A percentile compares a stretch with the other conserved stretches of the same genome.
Conservation (phyloP, 2,113 vertebrate species). For the Megaleporinus macrocephalus region DNA sequence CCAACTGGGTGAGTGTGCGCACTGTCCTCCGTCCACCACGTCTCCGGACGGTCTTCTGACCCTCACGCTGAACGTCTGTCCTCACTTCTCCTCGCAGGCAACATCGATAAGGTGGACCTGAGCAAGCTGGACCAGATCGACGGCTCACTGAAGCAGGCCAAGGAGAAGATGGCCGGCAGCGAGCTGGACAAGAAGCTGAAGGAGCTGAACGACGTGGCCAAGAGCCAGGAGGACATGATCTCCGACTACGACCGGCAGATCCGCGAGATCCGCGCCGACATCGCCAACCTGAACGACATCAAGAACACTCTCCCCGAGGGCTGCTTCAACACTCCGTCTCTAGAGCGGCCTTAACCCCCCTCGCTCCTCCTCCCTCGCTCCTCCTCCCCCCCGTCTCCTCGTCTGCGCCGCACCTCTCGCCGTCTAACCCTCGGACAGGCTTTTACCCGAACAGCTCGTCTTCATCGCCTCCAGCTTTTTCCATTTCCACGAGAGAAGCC, state of each 20-base stretch:
- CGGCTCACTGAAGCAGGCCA: slow-evolving; percentile 85
- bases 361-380: slow-evolving; percentile 41
- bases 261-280: slow-evolving; percentile 89
- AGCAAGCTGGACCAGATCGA: slow-evolving; percentile 91
- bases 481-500: slow-evolving; percentile 56
- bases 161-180: slow-evolving; percentile 85
- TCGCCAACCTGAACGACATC: slow-evolving; percentile 94
- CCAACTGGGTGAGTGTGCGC: slow-evolving; percentile 83
- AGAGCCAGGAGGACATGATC: slow-evolving; percentile 88
- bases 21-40: background rate
- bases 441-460: slow-evolving; percentile 79
- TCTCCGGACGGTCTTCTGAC: background rate
- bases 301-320: slow-evolving; percentile 90
- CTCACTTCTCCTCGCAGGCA: slow-evolving; percentile 74
- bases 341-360: slow-evolving; percentile 87
- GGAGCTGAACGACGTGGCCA: slow-evolving; percentile 86
- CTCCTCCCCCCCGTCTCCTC: background rate
- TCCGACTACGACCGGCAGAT: slow-evolving; percentile 90
- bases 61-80: background rate
- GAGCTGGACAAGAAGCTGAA: slow-evolving; percentile 88
- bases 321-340: slow-evolving; percentile 95
- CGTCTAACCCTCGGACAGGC: slow-evolving; percentile 53
- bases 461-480: slow-evolving; percentile 44
- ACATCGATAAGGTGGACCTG: slow-evolving; percentile 93
- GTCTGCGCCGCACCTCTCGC: slow-evolving; percentile 21